A percentile compares a stretch with the other conserved stretches of the same genome.
phyloP scores from a whole-genome alignment of 1,140 invertebrate genomes.

The Brachionus calyciflorus region DNA sequence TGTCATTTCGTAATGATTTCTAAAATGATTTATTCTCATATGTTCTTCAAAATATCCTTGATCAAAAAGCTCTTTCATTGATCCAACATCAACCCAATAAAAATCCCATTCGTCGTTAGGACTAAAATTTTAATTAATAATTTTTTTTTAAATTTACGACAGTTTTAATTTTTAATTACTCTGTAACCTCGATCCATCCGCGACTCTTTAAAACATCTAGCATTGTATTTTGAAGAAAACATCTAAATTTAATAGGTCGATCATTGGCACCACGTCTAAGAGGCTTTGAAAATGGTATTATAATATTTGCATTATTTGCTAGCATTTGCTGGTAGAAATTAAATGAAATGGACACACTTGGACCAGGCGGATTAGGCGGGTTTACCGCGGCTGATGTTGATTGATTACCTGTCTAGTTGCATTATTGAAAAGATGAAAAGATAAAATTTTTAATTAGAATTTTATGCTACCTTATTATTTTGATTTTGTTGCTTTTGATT shows the following conservation, averaged over 20 bases:
- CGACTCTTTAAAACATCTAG: conserved; percentile 58
- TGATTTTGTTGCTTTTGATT: conserved; percentile 5
- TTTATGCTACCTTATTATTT: background rate
- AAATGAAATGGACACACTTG: background rate
- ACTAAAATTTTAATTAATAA: conserved; percentile 19
- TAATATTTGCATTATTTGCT: background rate
- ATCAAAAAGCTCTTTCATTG: conserved; percentile 62
- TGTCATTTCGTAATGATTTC: conserved; percentile 64
- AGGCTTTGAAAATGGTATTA: conserved; percentile 42
- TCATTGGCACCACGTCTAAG: conserved; percentile 49
- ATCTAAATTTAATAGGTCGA: conserved; percentile 58
- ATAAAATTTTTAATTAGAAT: too few species aligned
- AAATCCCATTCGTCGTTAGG: conserved; percentile 63
- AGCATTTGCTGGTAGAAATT: conserved; percentile 15
- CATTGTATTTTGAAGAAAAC: conserved; percentile 59
- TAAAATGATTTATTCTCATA: conserved; percentile 62
- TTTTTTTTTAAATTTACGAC: background rate
- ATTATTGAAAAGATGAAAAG: too few species aligned
- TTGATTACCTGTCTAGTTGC: background rate
- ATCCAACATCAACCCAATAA: conserved; percentile 63
- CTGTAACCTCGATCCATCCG: conserved; percentile 58
- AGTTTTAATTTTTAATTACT: conserved; percentile 49
- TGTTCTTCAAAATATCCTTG: conserved; percentile 62
- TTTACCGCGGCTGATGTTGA: background rate
- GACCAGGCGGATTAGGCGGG: background rate